Evolutionary conservation across 1,140 invertebrate genomes (phyloP), one percentile per base, ranked within the genome.

Genomic region (Periplaneta americana): DNA sequence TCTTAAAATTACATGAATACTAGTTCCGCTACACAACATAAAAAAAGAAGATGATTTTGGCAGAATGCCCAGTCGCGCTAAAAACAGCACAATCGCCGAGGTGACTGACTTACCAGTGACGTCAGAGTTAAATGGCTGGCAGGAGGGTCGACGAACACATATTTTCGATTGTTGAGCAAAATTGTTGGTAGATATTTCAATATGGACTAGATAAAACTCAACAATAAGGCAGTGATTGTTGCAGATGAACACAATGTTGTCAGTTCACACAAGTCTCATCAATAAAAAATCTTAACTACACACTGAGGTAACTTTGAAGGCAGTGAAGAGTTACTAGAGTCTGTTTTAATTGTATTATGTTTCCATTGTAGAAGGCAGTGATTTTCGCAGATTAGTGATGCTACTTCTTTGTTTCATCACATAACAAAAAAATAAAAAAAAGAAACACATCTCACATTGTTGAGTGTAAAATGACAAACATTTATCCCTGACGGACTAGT

Each of bases 51-150:
- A 66, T 28, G n/a, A 28, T 66, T 66, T 66, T 66, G 48, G 48
- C 48, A 66, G 8, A 66, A 28, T 66, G 48, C 48, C 48, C 48
- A 66, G 48, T 28, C 48, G 48, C 48, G 48, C 48, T 66, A 66
- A 66, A 66, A 66, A 66, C 48, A n/a, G 48, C 48, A 28, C 48
- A 66, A 78, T 31, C 33, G 34, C 34, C 8, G 34, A 36, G 76
- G 76, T 78, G 33, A 78, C 33, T 78, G 76, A 78, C 76, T 78
- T 78, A 78, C 76, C 76, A 22, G 17, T 78, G 76, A 78, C 76
- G 76, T 78, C 76, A 78, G 34, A 36, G 34, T 78, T 78, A 78
- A 78, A 78, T 34, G 36, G 76, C 34, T 36, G 76, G 76, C 76
- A 17, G 76, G 76, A 35, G n/a, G 76, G 10, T 36, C 76, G 76